These are phyloP conservation scores for Drosophila pegasa DNA, from an alignment of 2,888 invertebrate species.

Conservation along the genomic window DNA sequence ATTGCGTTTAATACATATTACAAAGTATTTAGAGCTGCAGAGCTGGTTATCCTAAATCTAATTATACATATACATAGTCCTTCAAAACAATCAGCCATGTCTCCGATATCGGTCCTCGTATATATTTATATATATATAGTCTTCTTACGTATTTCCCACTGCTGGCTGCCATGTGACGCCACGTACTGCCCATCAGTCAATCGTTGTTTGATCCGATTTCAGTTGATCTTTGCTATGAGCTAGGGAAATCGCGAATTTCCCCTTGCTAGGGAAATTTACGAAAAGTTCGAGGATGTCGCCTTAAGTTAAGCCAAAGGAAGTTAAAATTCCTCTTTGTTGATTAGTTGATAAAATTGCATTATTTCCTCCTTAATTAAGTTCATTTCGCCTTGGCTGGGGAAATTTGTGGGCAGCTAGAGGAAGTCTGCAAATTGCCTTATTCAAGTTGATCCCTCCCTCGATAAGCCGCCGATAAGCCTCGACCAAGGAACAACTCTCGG, in stretches of 20 bases:
- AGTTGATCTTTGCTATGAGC: too few species aligned
- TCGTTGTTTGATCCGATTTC: conserved; percentile 2
- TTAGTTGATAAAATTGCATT: too few species aligned
- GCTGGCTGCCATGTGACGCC: conserved; percentile 4
- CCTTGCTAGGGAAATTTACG: neutral
- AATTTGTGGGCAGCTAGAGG: conserved; percentile 16
- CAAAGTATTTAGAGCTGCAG: conserved; percentile 45
- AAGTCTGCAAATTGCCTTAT: neutral
- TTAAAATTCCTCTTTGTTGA: too few species aligned
- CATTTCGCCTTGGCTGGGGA: conserved; percentile 4
- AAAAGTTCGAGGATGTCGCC: too few species aligned
- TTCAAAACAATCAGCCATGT: conserved; percentile 1
- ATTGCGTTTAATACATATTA: conserved; percentile 72
- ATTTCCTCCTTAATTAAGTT: neutral
- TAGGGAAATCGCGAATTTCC: too few species aligned
- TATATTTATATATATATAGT: too few species aligned
- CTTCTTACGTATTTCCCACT: neutral
- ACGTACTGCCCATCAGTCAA: neutral
- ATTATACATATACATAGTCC: conserved; percentile 27
- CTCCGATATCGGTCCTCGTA: conserved; percentile 1
- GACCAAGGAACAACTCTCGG: too few species aligned
- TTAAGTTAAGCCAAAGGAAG: too few species aligned
- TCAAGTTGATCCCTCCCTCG: too few species aligned
- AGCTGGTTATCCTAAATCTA: conserved; percentile 23
- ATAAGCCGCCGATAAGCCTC: too few species aligned